These are phyloP conservation scores for Baronia brevicornis DNA, from an alignment of 2,888 invertebrate genomes.

Conservation along the genomic window DNA sequence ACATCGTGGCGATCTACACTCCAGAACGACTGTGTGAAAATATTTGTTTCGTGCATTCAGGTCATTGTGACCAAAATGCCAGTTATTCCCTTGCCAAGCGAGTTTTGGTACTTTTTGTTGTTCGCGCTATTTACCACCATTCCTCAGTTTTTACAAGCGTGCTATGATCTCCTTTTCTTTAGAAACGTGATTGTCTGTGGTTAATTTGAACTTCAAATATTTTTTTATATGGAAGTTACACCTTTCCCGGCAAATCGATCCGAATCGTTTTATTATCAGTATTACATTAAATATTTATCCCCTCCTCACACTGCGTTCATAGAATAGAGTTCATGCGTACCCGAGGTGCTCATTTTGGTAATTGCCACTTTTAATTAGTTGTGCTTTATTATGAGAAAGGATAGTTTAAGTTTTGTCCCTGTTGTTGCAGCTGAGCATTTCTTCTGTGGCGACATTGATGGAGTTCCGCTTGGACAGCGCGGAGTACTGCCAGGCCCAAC, in stretches of 20 bases:
- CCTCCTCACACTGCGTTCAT: too few species aligned
- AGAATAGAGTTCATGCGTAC: too few species aligned
- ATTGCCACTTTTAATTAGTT: too few species aligned
- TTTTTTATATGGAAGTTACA: conserved; percentile 1
- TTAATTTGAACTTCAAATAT: conserved; percentile 27
- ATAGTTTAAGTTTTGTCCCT: conserved; percentile 8
- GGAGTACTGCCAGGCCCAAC: conserved; percentile 99
- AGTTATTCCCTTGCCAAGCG: conserved; percentile 33
- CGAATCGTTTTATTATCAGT: too few species aligned
- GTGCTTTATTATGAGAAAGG: too few species aligned
- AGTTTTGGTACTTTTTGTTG: conserved; percentile 31
- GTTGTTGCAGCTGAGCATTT: conserved; percentile 85
- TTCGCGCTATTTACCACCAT: conserved; percentile 33
- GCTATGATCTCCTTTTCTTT: conserved; percentile 38
- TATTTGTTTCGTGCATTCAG: conserved; percentile 9
- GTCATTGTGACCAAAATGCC: conserved; percentile 29
- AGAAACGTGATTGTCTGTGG: conserved; percentile 46
- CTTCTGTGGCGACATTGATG: conserved; percentile 95
- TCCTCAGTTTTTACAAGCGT: conserved; percentile 36
- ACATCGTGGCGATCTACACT: conserved; percentile 35
- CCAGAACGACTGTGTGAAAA: conserved; percentile 25
- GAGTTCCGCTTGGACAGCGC: conserved; percentile 99
- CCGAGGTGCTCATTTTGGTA: too few species aligned
- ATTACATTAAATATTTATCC: too few species aligned
- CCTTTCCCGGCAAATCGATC: conserved; percentile 13